Percentiles rank a stretch among this genome's conserved stretches.
Evolutionary conservation across 2,888 invertebrate genomes (phyloP).

Genomic region (Eledone cirrhosa): DNA sequence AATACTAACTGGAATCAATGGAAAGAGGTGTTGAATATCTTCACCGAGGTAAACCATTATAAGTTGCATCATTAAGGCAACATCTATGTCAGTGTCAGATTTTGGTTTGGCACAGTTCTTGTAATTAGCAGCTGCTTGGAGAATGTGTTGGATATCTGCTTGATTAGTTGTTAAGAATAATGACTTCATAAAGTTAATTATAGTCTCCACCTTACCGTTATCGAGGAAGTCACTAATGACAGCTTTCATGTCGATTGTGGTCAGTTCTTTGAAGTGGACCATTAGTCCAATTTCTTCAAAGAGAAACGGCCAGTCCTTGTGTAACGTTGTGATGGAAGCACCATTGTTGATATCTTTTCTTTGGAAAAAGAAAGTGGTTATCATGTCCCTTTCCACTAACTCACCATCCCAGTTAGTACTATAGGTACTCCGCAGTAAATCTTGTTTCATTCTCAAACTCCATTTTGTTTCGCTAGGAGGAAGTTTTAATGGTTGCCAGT

Average conservation of each 20-base stretch:
- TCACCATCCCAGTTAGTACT: background rate
- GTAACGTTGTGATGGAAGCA: background rate
- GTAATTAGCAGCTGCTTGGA: background rate
- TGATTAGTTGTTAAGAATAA: background rate
- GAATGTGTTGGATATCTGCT: background rate
- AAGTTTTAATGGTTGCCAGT: constrained; percentile 8
- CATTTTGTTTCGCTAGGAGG: background rate
- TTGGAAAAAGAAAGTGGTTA: constrained; percentile 12
- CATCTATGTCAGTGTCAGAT: background rate
- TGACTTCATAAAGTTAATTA: constrained; percentile 13
- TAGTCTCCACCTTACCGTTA: background rate
- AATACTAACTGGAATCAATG: background rate
- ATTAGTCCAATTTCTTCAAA: constrained; percentile 18
- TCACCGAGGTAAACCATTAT: constrained; percentile 6
- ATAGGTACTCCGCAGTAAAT: background rate
- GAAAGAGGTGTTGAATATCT: background rate
- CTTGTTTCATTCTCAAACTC: constrained; percentile 9
- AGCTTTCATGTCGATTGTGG: background rate
- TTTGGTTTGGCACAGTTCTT: no score
- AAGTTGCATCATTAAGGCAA: background rate
- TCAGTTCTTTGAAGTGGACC: constrained; percentile 22
- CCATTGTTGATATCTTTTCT: constrained; percentile 17
- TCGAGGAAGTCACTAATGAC: background rate
- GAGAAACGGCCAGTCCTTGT: constrained; percentile 17
- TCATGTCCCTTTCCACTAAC: background rate